These are phyloP conservation scores for Triplophysa tibetana DNA, from an alignment of 2,113 vertebrate genomes.

Conservation along the genomic window DNA sequence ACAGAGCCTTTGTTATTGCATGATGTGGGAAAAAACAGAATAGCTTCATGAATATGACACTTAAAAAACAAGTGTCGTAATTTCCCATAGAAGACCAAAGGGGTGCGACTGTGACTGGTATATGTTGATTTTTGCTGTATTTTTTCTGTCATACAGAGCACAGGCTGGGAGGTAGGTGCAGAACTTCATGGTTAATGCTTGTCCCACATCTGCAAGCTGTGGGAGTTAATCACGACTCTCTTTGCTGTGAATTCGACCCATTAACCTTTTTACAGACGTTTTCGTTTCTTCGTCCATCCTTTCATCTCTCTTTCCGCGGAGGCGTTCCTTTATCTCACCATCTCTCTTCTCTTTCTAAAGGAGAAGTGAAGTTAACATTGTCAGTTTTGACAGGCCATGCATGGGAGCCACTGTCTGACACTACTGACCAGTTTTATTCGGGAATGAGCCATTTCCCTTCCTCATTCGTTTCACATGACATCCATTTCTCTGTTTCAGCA, in stretches of 20 bases:
- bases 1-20: not conserved
- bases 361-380: constrained; percentile 62
- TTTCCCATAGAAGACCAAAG: constrained; percentile 5
- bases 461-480: constrained; percentile 69
- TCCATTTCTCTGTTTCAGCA: constrained; percentile 61
- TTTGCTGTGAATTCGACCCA: constrained; percentile 86
- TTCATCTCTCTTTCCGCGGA: constrained; percentile 60
- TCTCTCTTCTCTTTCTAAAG: constrained; percentile 50
- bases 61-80: not conserved
- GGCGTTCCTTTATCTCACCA: constrained; percentile 29
- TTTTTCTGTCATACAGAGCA: constrained; percentile 98
- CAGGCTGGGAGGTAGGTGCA: constrained; percentile 99
- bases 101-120: constrained; percentile 61
- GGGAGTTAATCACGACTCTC: constrained; percentile 85
- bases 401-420: constrained; percentile 86
- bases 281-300: constrained; percentile 60
- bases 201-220: constrained; percentile 89
- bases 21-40: not conserved
- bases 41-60: not conserved
- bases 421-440: constrained; percentile 84
- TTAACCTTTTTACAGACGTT: constrained; percentile 84
- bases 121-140: constrained; percentile 78
- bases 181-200: constrained; percentile 86
- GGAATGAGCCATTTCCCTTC: constrained; percentile 81
- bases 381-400: constrained; percentile 84